Evolutionary conservation across 2,113 vertebrate genomes (phyloP).

Genomic region (Triplophysa tibetana): DNA sequence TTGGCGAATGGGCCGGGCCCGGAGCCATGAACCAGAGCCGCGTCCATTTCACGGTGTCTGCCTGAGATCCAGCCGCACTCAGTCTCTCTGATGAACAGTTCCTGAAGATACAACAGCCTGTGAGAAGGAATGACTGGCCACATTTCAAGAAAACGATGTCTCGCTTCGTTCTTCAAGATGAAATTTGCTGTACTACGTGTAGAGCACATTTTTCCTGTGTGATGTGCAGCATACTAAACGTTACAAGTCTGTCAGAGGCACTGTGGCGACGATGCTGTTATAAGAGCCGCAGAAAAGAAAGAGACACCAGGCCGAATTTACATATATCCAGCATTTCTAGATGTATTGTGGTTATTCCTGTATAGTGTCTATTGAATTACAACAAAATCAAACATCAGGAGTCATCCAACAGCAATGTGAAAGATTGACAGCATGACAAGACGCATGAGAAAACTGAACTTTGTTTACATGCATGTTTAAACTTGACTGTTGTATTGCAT

Average conservation of each 20-base stretch:
- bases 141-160: conserved; percentile 22
- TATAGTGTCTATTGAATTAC: too few species aligned
- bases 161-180: conserved; percentile 24
- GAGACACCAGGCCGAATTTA: too few species aligned
- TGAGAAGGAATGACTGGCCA: conserved; percentile 3
- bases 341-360: too few species aligned
- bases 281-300: too few species aligned
- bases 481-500: too few species aligned
- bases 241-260: not conserved
- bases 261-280: not conserved
- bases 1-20: conserved; percentile 72
- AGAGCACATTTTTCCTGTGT: conserved; percentile 24
- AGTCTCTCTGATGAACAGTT: conserved; percentile 72
- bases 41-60: conserved; percentile 77
- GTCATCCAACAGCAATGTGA: too few species aligned
- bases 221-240: conserved; percentile 4
- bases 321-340: too few species aligned
- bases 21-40: conserved; percentile 70
- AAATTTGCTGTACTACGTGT: conserved; percentile 23
- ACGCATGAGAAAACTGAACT: too few species aligned
- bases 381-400: too few species aligned
- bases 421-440: too few species aligned
- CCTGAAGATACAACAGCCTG: conserved; percentile 13
- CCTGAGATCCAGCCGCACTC: conserved; percentile 61
- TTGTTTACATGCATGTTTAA: too few species aligned